phyloP scores from a whole-genome alignment of 2,797 vertebrate species.

The Paramormyrops hopkinsi region DNA sequence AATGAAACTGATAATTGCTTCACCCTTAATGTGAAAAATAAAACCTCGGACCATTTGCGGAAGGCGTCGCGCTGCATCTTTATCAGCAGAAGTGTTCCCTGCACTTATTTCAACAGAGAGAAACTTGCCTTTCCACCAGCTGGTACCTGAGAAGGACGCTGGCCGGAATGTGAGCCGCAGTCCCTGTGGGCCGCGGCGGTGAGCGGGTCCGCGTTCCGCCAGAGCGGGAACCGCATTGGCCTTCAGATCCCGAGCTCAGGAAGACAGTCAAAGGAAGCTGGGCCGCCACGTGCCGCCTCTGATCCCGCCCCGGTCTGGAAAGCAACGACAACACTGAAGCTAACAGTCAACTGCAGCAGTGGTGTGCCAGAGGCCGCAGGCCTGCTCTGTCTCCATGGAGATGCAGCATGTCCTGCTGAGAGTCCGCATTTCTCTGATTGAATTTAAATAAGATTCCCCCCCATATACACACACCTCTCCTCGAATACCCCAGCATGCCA shows the following conservation, averaged over 20 bases:
- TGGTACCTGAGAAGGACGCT: neutral
- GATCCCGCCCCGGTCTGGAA: neutral
- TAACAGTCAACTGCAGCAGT: neutral
- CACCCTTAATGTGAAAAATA: neutral
- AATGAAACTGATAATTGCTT: conserved; percentile 11
- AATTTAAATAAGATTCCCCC: neutral
- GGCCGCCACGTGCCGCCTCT: neutral
- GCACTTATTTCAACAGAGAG: neutral
- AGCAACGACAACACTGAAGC: neutral
- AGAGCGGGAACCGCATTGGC: no score
- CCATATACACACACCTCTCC: neutral
- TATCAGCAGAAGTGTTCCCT: neutral
- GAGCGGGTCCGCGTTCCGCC: neutral
- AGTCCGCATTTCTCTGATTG: neutral
- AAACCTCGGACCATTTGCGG: neutral
- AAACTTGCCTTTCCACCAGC: neutral
- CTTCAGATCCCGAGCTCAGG: neutral
- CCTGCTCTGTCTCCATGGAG: neutral
- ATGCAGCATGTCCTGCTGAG: neutral
- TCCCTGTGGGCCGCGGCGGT: neutral
- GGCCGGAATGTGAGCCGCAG: neutral
- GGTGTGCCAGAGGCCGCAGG: neutral
- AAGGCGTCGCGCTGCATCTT: neutral
- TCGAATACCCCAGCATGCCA: neutral
- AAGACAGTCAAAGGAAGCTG: neutral